A percentile compares a stretch with the other conserved stretches of the same genome.
Evolutionary conservation across 2,113 vertebrate species (phyloP).

Genomic region (Pluvianellus socialis): DNA sequence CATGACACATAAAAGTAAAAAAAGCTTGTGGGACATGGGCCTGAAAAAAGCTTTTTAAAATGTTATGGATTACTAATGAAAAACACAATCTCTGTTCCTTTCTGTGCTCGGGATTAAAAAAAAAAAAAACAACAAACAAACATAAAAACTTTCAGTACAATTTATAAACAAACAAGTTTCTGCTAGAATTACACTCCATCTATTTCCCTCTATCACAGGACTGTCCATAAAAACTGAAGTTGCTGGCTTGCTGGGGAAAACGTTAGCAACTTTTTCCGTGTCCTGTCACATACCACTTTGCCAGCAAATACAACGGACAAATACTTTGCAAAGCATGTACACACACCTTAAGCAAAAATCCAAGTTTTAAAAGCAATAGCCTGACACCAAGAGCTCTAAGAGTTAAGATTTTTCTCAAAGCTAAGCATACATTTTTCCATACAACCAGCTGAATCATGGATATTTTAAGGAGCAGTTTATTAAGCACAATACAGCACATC

Average conservation of each 20-base stretch:
- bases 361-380: not conserved
- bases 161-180: not conserved
- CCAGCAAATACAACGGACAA: not conserved
- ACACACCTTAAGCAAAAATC: not conserved
- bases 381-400: not conserved
- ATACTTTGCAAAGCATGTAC: not conserved
- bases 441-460: constrained; percentile 5
- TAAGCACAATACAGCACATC: not conserved
- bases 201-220: not conserved
- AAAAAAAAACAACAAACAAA: not conserved
- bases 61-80: not conserved
- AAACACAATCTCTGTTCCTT: not conserved
- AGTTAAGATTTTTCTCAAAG: not conserved
- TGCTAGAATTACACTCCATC: not conserved
- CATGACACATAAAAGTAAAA: not conserved
- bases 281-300: not conserved
- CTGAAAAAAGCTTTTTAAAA: not conserved
- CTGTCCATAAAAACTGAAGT: not conserved
- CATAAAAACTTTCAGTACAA: not conserved
- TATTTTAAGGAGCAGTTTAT: constrained; percentile 37
- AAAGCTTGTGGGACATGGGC: rapidly evolving
- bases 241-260: not conserved
- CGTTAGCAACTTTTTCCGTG: not conserved
- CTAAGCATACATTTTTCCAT: not conserved
- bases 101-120: not conserved